Evolutionary conservation across 2,113 vertebrate genomes (phyloP).

Genomic region (Salvelinus namaycush): DNA sequence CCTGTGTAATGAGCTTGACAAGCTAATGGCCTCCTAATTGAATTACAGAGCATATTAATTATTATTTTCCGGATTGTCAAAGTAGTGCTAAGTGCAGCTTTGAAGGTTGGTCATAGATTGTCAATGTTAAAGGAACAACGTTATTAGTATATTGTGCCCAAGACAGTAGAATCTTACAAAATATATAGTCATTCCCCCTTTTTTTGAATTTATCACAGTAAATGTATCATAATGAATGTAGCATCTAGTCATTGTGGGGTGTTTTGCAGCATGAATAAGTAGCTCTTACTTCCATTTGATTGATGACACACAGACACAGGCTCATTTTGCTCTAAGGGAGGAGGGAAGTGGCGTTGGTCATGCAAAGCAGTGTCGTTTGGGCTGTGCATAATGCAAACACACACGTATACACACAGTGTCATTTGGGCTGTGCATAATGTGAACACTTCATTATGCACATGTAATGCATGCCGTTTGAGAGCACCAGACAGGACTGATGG

Average conservation of each 20-base stretch:
- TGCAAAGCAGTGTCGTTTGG: conserved; percentile 48
- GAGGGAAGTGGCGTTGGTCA: conserved; percentile 41
- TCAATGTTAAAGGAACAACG: background rate
- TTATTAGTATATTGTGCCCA: background rate
- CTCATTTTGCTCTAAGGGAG: conserved; percentile 42
- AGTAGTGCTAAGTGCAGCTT: conserved; percentile 12
- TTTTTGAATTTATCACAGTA: background rate
- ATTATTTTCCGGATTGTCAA: conserved; percentile 10
- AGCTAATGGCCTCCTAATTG: conserved; percentile 24
- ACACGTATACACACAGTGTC: too few species aligned
- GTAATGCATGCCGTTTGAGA: conserved; percentile 66
- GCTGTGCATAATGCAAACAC: too few species aligned
- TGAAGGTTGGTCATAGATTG: background rate
- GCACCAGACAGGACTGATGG: conserved; percentile 71
- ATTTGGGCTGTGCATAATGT: conserved; percentile 18
- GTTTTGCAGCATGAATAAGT: conserved; percentile 17
- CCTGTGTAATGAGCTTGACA: conserved; percentile 25
- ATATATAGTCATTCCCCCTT: background rate
- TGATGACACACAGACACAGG: conserved; percentile 9
- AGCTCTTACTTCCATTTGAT: conserved; percentile 16
- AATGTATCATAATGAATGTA: background rate
- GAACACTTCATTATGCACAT: conserved; percentile 70
- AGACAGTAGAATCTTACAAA: background rate
- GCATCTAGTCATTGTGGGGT: too few species aligned
- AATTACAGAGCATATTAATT: conserved; percentile 19